phyloP scores from a whole-genome alignment of 2,888 invertebrate genomes.

The Autographa pulchrina region DNA sequence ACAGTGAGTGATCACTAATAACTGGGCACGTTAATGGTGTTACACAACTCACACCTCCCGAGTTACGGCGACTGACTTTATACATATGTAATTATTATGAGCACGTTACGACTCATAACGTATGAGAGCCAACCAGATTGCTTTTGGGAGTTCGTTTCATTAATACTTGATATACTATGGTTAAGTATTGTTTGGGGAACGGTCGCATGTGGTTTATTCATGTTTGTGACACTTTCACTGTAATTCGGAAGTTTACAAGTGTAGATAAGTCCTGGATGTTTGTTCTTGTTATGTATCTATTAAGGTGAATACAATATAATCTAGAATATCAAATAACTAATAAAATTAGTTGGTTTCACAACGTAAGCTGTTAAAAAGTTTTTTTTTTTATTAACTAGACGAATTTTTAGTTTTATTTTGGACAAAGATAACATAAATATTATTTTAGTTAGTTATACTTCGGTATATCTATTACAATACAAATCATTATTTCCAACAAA shows the following conservation, averaged over 20 bases:
- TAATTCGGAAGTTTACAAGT: not conserved
- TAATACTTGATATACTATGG: slow-evolving; percentile 17
- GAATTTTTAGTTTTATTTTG: no score
- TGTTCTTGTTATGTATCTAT: not conserved
- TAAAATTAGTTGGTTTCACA: no score
- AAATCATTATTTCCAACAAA: no score
- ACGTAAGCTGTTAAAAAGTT: no score
- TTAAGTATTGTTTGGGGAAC: not conserved
- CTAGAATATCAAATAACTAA: no score
- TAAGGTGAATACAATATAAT: no score
- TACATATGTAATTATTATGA: slow-evolving; percentile 45
- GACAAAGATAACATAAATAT: no score
- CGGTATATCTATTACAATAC: no score
- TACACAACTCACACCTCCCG: slow-evolving; percentile 43
- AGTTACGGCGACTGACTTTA: slow-evolving; percentile 50
- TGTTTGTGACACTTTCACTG: not conserved
- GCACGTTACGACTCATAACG: slow-evolving; percentile 46
- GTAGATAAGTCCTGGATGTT: not conserved
- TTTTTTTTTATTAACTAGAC: no score
- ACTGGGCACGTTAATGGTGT: slow-evolving; percentile 37
- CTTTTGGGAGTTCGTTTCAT: slow-evolving; percentile 35
- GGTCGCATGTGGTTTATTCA: not conserved
- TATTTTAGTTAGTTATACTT: no score
- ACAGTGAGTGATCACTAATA: slow-evolving; percentile 55
- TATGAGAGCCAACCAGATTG: slow-evolving; percentile 44